Base-by-base conservation (phyloP, 2,113 vertebrate species). In the Megaptera novaeangliae region DNA sequence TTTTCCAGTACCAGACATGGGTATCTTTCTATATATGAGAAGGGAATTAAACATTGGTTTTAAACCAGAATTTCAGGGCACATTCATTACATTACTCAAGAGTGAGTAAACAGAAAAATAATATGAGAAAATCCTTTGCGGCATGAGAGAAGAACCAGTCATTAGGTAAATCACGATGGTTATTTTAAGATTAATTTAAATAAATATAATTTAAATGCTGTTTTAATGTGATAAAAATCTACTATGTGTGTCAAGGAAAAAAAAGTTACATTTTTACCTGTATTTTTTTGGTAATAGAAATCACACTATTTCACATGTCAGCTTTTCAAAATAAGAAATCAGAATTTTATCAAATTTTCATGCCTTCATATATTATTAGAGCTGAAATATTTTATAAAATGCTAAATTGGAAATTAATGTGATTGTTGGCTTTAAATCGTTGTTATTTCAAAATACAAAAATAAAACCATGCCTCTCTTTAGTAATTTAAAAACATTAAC, bases 381-480 rank as follows among this genome's bases (percentile, higher is more conserved):
- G 29, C 61, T 59, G 49, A 96, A 92, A 46, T 93, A 94, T 49
- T 96, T 96, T 63, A 5, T 82, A 64, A 88, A 64, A 72, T 39
- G 66, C 31, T 68, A 66, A 95, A 63, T 57, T 89, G n/a, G 8
- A 36, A 90, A 90, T 94, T 75, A 90, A 75, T 20, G 18, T 77
- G 82, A 81, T 11, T 12, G 8, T 82, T 68, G 27, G 21, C 6
- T 89, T 89, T 46, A 81, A 87, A 61, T 36, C 14, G 6, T 63
- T 87, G 52, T 75, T 91, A 66, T 95, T 94, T 94, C 69, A 94
- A 89, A 95, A 92, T 29, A 41, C 13, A 85, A 93, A 97, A 96
- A 75, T 94, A 86, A 85, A 95, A 36, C 61, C 61, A 90, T 27
- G 61, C 49, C 14, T 78, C 36, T 82, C 31, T 86, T 83, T 77